phyloP scores from a whole-genome alignment of 1,140 invertebrate genomes.

The Drosophila insularis region DNA sequence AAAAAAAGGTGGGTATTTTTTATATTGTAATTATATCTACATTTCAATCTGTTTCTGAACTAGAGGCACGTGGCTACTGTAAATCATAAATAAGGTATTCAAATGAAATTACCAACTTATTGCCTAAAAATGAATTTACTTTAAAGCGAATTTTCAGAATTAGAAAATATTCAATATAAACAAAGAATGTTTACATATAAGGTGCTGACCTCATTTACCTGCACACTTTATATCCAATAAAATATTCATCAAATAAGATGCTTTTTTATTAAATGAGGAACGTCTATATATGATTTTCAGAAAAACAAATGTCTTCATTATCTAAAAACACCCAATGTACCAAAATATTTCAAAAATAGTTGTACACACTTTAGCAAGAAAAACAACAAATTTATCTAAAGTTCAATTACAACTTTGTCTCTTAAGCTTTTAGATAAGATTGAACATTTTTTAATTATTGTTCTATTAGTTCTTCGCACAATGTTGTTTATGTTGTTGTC shows the following conservation, averaged over 20 bases:
- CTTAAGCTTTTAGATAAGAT: constrained; percentile 11
- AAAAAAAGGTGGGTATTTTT: not conserved
- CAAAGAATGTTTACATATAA: too few relatives aligned
- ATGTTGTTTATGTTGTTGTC: not conserved
- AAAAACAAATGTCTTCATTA: not conserved
- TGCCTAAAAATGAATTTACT: too few relatives aligned
- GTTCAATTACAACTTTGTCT: constrained; percentile 1
- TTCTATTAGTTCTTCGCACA: constrained; percentile 2
- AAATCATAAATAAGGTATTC: not conserved
- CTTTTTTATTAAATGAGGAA: too few relatives aligned
- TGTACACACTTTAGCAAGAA: not conserved
- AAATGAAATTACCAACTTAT: not conserved
- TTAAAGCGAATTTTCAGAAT: too few relatives aligned
- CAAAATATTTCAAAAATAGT: not conserved
- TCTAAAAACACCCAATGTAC: constrained; percentile 3
- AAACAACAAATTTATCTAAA: constrained; percentile 6
- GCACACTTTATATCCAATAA: too few relatives aligned
- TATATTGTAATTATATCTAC: not conserved
- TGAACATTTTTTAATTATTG: constrained; percentile 30
- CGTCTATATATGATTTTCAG: too few relatives aligned
- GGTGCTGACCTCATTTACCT: too few relatives aligned
- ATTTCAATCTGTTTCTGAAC: not conserved
- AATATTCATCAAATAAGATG: too few relatives aligned
- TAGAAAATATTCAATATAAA: too few relatives aligned
- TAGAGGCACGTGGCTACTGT: not conserved